Evolutionary conservation across 2,797 vertebrate genomes (phyloP).

Genomic region (Manis javanica): DNA sequence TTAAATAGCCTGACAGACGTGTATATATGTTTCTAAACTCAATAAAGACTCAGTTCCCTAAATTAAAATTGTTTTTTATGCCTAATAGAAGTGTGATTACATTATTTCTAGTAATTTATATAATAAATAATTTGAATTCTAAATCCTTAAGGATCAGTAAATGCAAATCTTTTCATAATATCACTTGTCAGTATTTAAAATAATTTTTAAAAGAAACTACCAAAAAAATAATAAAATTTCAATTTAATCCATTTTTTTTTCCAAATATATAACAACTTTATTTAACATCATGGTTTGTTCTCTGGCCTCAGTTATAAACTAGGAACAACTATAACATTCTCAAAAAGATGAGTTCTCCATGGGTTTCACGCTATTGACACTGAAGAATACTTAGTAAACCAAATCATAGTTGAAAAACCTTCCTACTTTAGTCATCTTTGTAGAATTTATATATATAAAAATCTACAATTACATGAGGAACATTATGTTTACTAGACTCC

Average conservation of each 20-base stretch:
- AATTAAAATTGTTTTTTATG: conserved; percentile 40
- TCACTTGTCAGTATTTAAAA: not conserved
- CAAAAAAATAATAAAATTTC: conserved; percentile 16
- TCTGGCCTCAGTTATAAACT: not conserved
- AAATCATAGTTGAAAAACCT: not conserved
- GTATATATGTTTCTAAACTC: conserved; percentile 34
- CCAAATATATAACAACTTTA: not conserved
- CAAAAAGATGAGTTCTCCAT: not conserved
- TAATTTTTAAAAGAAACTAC: conserved; percentile 36
- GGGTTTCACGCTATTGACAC: not conserved
- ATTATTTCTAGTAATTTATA: conserved; percentile 4
- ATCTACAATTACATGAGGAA: no score
- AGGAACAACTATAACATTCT: not conserved
- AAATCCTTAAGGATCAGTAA: conserved; percentile 27
- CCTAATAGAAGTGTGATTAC: not conserved
- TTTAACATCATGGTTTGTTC: not conserved
- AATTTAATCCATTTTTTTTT: not conserved
- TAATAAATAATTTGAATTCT: conserved; percentile 14
- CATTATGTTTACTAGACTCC: no score
- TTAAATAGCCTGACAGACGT: not conserved
- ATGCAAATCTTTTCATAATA: conserved; percentile 13
- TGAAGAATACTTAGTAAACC: not conserved
- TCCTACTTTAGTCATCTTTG: not conserved
- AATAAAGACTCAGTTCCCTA: conserved; percentile 6
- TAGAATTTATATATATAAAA: not conserved